These are phyloP conservation scores for Trachelus stipa DNA, from an alignment of 2,888 invertebrate species.

Conservation along the genomic window DNA sequence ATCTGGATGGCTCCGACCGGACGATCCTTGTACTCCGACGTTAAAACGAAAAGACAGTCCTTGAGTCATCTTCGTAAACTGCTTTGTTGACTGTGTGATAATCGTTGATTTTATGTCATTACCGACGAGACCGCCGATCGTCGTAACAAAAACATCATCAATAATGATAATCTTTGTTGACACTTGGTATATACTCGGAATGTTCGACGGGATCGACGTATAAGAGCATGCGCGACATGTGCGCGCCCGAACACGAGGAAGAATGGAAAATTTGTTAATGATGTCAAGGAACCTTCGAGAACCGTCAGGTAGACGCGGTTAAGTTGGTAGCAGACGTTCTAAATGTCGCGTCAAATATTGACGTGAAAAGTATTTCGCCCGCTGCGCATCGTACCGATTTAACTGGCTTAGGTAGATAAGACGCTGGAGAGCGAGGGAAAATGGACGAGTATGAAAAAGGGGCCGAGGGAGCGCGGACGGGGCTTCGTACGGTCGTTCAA, in stretches of 20 bases:
- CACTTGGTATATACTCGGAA: too few relatives aligned
- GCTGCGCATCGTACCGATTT: constrained; percentile 15
- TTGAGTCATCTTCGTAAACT: not conserved
- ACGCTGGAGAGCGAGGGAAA: not conserved
- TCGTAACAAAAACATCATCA: not conserved
- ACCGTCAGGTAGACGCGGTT: not conserved
- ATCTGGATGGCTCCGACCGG: not conserved
- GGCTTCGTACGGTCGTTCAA: not conserved
- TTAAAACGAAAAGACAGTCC: not conserved
- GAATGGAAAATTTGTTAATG: not conserved
- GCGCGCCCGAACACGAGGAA: not conserved
- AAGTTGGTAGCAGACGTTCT: constrained; percentile 29
- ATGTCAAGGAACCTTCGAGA: not conserved
- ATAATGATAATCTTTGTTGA: not conserved
- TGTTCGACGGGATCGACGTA: not conserved
- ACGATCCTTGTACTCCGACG: not conserved
- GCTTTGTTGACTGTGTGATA: not conserved
- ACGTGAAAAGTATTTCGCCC: constrained; percentile 36
- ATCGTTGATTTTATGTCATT: not conserved
- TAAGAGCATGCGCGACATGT: not conserved
- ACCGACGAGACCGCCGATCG: not conserved
- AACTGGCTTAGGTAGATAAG: not conserved
- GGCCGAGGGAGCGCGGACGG: not conserved
- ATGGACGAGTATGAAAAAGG: not conserved
- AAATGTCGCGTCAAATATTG: constrained; percentile 43